Evolutionary conservation across 2,797 vertebrate species (phyloP).

Genomic region (Spheniscus humboldti): DNA sequence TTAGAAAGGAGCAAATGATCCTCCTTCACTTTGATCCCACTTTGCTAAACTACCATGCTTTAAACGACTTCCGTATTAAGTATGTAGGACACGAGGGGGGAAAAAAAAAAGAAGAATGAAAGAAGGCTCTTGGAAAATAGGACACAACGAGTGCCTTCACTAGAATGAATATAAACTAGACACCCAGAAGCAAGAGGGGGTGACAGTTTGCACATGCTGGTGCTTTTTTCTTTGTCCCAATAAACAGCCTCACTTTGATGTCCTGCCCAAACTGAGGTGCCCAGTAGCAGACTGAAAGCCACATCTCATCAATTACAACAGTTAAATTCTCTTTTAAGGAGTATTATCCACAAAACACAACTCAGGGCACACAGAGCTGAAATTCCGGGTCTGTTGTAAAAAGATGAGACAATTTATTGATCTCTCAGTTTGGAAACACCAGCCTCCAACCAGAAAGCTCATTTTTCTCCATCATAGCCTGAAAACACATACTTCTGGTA

Average conservation of each 20-base stretch:
- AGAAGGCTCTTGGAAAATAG: not conserved
- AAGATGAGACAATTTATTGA: not conserved
- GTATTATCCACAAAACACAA: not conserved
- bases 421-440: not conserved
- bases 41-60: not conserved
- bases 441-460: constrained; percentile 6
- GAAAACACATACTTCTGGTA: constrained; percentile 7
- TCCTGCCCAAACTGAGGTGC: not conserved
- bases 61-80: not conserved
- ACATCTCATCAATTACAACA: not conserved
- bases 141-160: not conserved
- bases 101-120: not conserved
- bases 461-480: constrained; percentile 21
- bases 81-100: not conserved
- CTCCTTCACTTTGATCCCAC: not conserved
- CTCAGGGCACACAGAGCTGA: not conserved
- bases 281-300: not conserved
- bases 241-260: not conserved
- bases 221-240: not conserved
- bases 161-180: not conserved
- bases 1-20: not conserved
- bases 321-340: not conserved
- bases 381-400: not conserved
- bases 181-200: not conserved
- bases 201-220: not conserved